Evolutionary conservation across 2,113 vertebrate species (phyloP).

Genomic region (Marmota flaviventris): DNA sequence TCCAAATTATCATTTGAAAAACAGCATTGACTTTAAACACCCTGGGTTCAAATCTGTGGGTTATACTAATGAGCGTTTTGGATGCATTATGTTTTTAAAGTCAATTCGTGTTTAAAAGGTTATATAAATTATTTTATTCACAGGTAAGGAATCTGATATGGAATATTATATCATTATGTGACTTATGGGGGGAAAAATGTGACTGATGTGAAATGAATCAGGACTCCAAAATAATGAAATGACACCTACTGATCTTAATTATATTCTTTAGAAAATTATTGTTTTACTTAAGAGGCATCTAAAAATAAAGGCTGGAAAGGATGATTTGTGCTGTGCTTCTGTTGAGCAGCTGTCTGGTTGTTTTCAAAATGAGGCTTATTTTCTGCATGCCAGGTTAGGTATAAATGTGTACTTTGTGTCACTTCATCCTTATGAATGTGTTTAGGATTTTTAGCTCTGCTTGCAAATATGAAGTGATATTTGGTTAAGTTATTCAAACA

Average conservation of each 20-base stretch:
- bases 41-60: not conserved
- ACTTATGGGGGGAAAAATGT: not conserved
- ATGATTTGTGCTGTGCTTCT: not conserved
- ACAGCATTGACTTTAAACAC: not conserved
- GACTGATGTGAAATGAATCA: slow-evolving; percentile 34
- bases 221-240: slow-evolving; percentile 20
- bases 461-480: not conserved
- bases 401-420: not conserved
- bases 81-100: slow-evolving; percentile 37
- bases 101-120: not conserved
- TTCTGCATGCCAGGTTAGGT: not conserved
- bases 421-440: not conserved
- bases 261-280: slow-evolving; percentile 68
- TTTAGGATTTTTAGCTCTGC: not conserved
- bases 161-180: slow-evolving; percentile 22
- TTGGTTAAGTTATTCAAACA: not conserved
- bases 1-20: slow-evolving; percentile 49
- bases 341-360: slow-evolving; percentile 27
- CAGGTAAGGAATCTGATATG: not conserved
- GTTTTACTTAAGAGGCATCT: slow-evolving; percentile 57
- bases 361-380: slow-evolving; percentile 2
- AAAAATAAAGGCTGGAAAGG: slow-evolving; percentile 64
- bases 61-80: not conserved
- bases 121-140: not conserved
- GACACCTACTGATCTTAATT: slow-evolving; percentile 54